A percentile compares a stretch with the other conserved stretches of the same genome.
Evolutionary conservation across 2,113 vertebrate genomes (phyloP).

Genomic region (Garra rufa): DNA sequence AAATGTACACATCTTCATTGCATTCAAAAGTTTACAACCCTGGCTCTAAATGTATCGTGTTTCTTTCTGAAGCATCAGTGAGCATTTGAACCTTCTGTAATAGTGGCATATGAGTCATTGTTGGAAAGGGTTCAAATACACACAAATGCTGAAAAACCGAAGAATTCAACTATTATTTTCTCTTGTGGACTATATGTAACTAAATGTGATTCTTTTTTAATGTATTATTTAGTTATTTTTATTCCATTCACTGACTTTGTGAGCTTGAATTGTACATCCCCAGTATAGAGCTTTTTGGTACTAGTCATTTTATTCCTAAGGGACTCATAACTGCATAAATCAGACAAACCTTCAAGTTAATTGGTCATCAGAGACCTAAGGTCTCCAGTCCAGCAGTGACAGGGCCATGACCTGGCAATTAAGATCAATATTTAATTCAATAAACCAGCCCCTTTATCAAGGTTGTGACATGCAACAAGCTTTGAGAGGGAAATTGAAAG

Average conservation of each 20-base stretch:
- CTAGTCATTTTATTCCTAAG: too few species aligned
- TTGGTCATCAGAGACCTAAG: constrained; percentile 10
- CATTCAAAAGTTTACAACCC: too few species aligned
- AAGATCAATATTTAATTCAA: constrained; percentile 67
- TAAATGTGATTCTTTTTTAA: too few species aligned
- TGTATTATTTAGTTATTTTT: not conserved
- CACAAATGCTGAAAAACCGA: too few species aligned
- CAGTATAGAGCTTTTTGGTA: not conserved
- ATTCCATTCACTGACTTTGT: not conserved
- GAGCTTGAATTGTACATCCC: not conserved
- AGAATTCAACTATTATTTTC: too few species aligned
- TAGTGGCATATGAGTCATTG: too few species aligned
- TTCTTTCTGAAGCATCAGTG: too few species aligned
- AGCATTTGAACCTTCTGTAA: too few species aligned
- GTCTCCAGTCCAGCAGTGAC: not conserved
- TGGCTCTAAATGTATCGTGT: too few species aligned
- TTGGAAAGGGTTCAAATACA: too few species aligned
- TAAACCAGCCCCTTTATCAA: constrained; percentile 57
- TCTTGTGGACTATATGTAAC: too few species aligned
- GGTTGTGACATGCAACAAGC: constrained; percentile 58
- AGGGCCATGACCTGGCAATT: constrained; percentile 10
- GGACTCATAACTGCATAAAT: constrained; percentile 1
- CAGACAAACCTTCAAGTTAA: constrained; percentile 11
- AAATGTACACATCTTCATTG: too few species aligned
- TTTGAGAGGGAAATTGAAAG: constrained; percentile 50